Percentiles rank a stretch among this genome's conserved stretches.
These are phyloP conservation scores for Drosophila bipectinata DNA, from an alignment of 1,140 invertebrate species.

Conservation along the genomic window DNA sequence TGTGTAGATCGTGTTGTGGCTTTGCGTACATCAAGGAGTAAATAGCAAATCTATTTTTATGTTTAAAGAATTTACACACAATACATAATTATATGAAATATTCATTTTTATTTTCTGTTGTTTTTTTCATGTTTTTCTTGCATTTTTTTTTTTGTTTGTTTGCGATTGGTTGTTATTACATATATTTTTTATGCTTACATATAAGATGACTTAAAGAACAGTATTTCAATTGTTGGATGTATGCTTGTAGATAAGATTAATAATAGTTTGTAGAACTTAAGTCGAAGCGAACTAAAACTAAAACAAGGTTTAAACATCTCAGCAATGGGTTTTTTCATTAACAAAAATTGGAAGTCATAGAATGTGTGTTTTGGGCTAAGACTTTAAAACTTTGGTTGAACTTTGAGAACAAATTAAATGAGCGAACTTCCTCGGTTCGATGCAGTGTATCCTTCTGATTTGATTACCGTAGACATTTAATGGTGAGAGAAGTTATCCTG, in stretches of 20 bases:
- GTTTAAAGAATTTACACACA: conserved; percentile 56
- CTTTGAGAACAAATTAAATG: conserved; percentile 67
- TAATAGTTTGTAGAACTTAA: conserved; percentile 55
- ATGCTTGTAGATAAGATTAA: conserved; percentile 42
- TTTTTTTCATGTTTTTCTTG: conserved; percentile 23
- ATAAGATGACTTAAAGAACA: conserved; percentile 71
- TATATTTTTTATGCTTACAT: conserved; percentile 52
- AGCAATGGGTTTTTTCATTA: conserved; percentile 33
- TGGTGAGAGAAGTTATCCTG: conserved; percentile 24
- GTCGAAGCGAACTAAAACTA: conserved; percentile 37
- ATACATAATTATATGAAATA: conserved; percentile 64
- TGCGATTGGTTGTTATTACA: conserved; percentile 51
- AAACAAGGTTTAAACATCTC: conserved; percentile 45
- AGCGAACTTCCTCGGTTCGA: conserved; percentile 11
- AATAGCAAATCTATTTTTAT: conserved; percentile 57
- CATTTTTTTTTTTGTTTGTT: conserved; percentile 16
- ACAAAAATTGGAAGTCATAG: conserved; percentile 65
- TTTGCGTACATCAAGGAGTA: conserved; percentile 50
- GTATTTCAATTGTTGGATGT: conserved; percentile 38
- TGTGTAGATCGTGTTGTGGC: conserved; percentile 27
- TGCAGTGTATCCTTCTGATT: conserved; percentile 24
- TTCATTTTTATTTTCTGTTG: conserved; percentile 50
- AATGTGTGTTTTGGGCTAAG: conserved; percentile 34
- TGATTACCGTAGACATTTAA: conserved; percentile 51
- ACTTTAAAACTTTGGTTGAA: conserved; percentile 73